Evolutionary conservation across 2,113 vertebrate species (phyloP).

Genomic region (Pandion haliaetus): DNA sequence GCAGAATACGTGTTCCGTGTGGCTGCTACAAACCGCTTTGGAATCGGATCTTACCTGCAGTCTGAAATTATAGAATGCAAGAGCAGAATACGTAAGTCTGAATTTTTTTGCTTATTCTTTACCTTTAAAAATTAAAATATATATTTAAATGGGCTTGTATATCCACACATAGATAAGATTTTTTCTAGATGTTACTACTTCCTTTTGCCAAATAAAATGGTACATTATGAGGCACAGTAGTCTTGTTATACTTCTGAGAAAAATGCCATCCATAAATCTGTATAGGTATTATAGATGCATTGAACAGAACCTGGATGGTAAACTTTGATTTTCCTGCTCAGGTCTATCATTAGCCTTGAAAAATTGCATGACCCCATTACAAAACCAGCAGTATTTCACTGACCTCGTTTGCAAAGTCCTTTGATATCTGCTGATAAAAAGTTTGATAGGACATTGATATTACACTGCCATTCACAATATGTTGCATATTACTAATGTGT

Average conservation of each 20-base stretch:
- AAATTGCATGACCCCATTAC: background rate
- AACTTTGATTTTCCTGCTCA: background rate
- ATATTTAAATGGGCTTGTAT: background rate
- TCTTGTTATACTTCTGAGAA: background rate
- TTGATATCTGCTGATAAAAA: background rate
- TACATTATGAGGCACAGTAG: background rate
- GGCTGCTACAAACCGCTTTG: constrained; percentile 92
- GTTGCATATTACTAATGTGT: background rate
- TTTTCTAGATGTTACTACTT: background rate
- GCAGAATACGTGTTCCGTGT: constrained; percentile 96
- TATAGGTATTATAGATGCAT: background rate
- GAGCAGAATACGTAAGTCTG: constrained; percentile 90
- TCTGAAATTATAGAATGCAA: constrained; percentile 91
- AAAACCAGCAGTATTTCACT: background rate
- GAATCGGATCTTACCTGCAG: constrained; percentile 93
- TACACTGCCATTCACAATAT: background rate
- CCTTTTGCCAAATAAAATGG: background rate
- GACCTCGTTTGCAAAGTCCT: background rate
- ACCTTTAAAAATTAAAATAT: background rate
- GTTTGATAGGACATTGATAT: background rate
- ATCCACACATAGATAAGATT: background rate
- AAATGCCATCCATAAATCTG: background rate
- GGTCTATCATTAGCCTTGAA: background rate
- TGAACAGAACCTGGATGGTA: background rate
- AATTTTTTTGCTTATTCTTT: background rate